These are phyloP conservation scores for Drosophila takahashii DNA, from an alignment of 1,140 invertebrate species.

Conservation along the genomic window DNA sequence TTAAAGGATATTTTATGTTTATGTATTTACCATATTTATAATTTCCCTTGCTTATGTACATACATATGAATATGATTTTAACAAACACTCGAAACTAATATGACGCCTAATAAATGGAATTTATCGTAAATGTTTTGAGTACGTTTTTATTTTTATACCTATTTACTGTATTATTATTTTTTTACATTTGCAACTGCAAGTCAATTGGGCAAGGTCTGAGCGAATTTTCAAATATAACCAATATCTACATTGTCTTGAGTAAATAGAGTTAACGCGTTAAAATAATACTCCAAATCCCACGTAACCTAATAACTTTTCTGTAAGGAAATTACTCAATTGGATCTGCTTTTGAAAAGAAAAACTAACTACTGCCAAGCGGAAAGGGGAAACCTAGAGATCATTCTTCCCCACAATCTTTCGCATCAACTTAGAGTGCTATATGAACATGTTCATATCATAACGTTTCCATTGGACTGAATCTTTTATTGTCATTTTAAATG, in stretches of 20 bases:
- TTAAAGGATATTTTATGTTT: constrained; percentile 51
- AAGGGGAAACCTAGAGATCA: constrained; percentile 10
- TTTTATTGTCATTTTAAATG: constrained; percentile 76
- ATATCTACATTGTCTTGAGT: constrained; percentile 30
- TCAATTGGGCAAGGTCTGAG: constrained; percentile 63
- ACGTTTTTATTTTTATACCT: constrained; percentile 1
- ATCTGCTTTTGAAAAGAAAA: constrained; percentile 19
- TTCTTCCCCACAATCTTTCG: constrained; percentile 23
- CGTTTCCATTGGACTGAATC: constrained; percentile 74
- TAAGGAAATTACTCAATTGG: constrained; percentile 3
- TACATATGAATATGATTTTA: constrained; percentile 60
- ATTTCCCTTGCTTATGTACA: constrained; percentile 73
- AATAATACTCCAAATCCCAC: constrained; percentile 33
- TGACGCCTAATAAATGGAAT: constrained; percentile 77
- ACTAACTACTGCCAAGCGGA: constrained; percentile 46
- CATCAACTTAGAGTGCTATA: constrained; percentile 54
- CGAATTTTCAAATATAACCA: constrained; percentile 29
- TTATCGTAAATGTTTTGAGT: constrained; percentile 50
- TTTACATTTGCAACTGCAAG: constrained; percentile 33
- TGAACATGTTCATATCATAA: constrained; percentile 69
- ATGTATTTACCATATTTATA: constrained; percentile 67
- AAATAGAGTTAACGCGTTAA: constrained; percentile 46
- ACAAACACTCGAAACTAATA: constrained; percentile 58
- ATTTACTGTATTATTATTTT: not conserved
- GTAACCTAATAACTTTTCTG: constrained; percentile 28